Evolutionary conservation across 2,888 invertebrate genomes (phyloP), one percentile per base, ranked within the genome.

Genomic region (Drosophila niveifrons): DNA sequence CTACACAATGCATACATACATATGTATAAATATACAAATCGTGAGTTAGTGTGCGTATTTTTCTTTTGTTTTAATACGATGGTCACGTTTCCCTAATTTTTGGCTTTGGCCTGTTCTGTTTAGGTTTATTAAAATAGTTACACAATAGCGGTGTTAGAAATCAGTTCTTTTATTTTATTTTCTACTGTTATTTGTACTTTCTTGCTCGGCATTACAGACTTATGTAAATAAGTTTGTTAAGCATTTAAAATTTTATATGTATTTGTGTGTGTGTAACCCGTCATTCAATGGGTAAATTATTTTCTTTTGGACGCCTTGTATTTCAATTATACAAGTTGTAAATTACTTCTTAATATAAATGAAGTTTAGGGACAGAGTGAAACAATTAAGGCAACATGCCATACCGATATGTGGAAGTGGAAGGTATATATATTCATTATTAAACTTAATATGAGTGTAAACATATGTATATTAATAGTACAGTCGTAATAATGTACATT

Each of bases 341-440:
- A 51, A 46, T 11, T 28, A 36, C 50, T 11, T n/a, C 3, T 1
- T 3, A 4, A 36, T 36, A 36, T 36, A 63, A 79, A 89, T 89
- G 88, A 89, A 83, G 71, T 69, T 88, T 34, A 70, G 71, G n/a
- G 72, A 72, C n/a, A 63, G 76, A 28, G 66, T 88, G 6, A 88
- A 86, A 53, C 68, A 71, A 43, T 66, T 88, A 6, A 77, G 63
- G 59, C 58, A 70, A 44, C 70, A 68, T 66, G 52, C 62, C 15
- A 66, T 84, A 17, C 39, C 58, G 23, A 58, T 78, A 23, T 86
- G 88, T 71, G 76, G 86, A 34, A 66, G 73, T 4, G 80, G 73
- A 69, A 81, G 86, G 86, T 88, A 79, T 4, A 36, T 88, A 36
- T n/a, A n/a, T 36, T 36, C 4, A 36, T 55, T 10, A 39, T 29